These are phyloP conservation scores for Helarctos malayanus DNA, from an alignment of 2,797 vertebrate genomes.

Conservation along the genomic window DNA sequence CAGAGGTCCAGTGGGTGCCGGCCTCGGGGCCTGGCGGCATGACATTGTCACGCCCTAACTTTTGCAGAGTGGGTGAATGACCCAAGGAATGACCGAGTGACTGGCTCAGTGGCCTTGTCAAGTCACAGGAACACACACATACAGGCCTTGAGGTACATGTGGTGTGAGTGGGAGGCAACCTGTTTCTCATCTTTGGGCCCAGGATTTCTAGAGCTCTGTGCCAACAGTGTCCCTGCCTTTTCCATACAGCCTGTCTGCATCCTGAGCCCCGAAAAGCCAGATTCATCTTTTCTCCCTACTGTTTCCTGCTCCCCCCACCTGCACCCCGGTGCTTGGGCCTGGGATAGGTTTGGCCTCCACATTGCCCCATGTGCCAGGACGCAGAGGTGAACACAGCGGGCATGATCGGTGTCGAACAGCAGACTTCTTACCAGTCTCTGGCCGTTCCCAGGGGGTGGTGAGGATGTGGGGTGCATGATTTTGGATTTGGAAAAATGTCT, in stretches of 20 bases:
- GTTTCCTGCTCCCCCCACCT: background rate
- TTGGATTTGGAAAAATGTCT: background rate
- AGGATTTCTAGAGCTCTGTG: slow-evolving; percentile 22
- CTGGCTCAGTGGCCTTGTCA: background rate
- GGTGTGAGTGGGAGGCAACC: background rate
- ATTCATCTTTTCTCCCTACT: background rate
- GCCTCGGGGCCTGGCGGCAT: background rate
- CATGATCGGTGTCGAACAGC: fast-evolving
- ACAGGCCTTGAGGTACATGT: background rate
- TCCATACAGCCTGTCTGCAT: background rate
- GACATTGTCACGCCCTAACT: background rate
- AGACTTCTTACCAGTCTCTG: background rate
- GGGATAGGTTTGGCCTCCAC: background rate
- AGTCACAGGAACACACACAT: background rate
- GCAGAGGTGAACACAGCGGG: background rate
- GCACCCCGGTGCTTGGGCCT: background rate
- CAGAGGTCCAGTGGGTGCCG: background rate
- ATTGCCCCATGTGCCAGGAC: background rate
- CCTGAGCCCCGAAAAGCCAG: background rate
- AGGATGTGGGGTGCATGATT: background rate
- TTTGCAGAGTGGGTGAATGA: background rate
- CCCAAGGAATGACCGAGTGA: background rate
- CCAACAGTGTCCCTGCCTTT: background rate
- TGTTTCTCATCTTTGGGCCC: background rate
- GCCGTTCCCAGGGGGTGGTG: background rate